Evolutionary conservation across 2,888 invertebrate genomes (phyloP).

Genomic region (Aphelenchoides bicaudatus): DNA sequence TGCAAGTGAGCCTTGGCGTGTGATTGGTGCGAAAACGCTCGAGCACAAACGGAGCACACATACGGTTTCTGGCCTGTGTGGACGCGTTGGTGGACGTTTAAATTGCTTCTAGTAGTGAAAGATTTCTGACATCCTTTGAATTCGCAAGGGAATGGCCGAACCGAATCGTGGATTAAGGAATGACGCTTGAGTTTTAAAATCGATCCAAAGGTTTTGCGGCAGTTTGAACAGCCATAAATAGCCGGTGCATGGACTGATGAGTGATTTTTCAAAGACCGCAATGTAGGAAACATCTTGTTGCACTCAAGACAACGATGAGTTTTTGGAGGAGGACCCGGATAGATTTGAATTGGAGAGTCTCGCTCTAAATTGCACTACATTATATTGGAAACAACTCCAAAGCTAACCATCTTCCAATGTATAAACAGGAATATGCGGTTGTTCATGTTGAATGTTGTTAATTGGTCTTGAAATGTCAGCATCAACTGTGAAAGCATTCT

Average conservation of each 20-base stretch:
- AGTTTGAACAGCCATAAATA: constrained; percentile 5
- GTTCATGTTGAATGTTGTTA: no score
- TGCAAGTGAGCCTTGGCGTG: constrained; percentile 18
- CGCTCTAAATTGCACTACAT: no score
- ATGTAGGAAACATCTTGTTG: constrained; percentile 12
- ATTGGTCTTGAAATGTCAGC: no score
- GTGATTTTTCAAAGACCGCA: constrained; percentile 11
- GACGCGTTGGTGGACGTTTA: constrained; percentile 33
- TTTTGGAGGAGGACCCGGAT: no score
- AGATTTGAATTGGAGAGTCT: no score
- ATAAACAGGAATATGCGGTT: no score
- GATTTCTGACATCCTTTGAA: constrained; percentile 33
- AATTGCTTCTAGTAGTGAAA: constrained; percentile 42
- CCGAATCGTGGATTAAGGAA: background rate
- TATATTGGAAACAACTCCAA: no score
- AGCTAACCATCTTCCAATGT: no score
- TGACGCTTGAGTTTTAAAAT: constrained; percentile 13
- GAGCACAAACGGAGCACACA: constrained; percentile 11
- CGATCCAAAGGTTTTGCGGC: constrained; percentile 12
- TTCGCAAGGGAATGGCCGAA: constrained; percentile 14
- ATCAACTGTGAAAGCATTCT: no score
- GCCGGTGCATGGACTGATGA: constrained; percentile 9
- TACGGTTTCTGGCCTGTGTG: constrained; percentile 36
- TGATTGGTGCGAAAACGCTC: constrained; percentile 13
- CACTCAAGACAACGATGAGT: constrained; percentile 3